These are phyloP conservation scores for Psephotus haematonotus DNA, from an alignment of 2,113 vertebrate genomes.

Conservation along the genomic window DNA sequence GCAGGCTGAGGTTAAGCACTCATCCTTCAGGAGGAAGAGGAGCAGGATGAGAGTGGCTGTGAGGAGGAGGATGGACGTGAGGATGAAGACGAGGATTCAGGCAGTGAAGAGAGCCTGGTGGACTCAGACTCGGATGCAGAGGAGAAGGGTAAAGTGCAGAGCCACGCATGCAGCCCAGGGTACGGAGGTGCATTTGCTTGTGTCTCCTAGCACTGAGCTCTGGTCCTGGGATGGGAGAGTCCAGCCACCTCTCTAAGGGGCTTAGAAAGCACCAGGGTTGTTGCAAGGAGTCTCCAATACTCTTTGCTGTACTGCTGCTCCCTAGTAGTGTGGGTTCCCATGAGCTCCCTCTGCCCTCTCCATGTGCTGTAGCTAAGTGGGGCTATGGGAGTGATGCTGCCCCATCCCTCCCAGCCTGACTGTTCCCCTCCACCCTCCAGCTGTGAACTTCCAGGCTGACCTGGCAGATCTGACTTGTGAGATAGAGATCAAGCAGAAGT, in stretches of 20 bases:
- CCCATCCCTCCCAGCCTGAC: neutral
- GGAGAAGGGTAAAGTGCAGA: conserved; percentile 84
- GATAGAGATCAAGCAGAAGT: conserved; percentile 98
- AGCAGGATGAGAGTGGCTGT: conserved; percentile 89
- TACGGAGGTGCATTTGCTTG: neutral
- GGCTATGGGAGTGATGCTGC: neutral
- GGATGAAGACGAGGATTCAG: conserved; percentile 90
- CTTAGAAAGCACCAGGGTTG: neutral
- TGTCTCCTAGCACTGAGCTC: neutral
- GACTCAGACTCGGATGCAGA: conserved; percentile 93
- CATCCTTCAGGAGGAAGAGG: conserved; percentile 84
- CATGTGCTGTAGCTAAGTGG: neutral
- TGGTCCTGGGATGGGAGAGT: neutral
- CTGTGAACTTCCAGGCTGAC: conserved; percentile 89
- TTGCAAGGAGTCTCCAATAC: neutral
- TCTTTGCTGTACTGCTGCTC: neutral
- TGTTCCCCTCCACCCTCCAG: conserved; percentile 54
- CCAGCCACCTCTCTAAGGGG: fast-evolving
- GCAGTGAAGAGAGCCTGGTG: conserved; percentile 93
- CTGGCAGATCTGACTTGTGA: conserved; percentile 94
- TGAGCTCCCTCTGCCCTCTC: neutral
- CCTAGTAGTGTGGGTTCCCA: neutral
- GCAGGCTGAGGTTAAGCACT: neutral
- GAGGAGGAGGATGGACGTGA: conserved; percentile 89
- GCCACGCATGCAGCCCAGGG: fast-evolving